Conservation (phyloP, 2,113 vertebrate species). For the Forbesichthys agassizii region DNA sequence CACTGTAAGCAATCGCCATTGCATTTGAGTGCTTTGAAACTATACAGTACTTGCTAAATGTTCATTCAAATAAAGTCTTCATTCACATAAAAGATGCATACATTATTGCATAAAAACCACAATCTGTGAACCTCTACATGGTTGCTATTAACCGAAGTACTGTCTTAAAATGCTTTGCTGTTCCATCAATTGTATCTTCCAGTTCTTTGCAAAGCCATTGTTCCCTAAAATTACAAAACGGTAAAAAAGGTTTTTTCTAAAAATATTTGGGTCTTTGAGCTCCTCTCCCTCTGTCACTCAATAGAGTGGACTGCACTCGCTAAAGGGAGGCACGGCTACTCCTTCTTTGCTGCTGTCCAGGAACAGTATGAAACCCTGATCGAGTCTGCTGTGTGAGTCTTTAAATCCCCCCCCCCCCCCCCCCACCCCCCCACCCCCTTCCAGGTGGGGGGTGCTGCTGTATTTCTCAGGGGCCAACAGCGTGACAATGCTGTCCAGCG, state of each 20-base stretch:
- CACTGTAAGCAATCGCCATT: constrained; percentile 15
- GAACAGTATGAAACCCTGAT: constrained; percentile 71
- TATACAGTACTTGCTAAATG: too few relatives aligned
- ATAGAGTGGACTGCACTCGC: constrained; percentile 50
- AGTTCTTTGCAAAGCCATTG: too few relatives aligned
- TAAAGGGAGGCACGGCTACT: constrained; percentile 45
- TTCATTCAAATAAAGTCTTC: too few relatives aligned
- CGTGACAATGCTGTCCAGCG: constrained; percentile 5
- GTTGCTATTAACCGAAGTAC: too few relatives aligned
- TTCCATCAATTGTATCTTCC: too few relatives aligned
- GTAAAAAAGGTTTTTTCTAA: too few relatives aligned
- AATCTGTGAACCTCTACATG: too few relatives aligned
- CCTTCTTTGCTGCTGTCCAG: constrained; percentile 37
- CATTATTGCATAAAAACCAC: too few relatives aligned
- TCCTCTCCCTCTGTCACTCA: constrained; percentile 52
- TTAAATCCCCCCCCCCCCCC: constrained; percentile 25
- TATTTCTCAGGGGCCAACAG: constrained; percentile 19
- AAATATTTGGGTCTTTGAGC: neutral
- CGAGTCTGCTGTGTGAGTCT: constrained; percentile 43
- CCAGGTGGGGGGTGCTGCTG: constrained; percentile 35
- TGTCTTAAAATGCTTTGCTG: too few relatives aligned
- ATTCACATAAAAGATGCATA: too few relatives aligned
- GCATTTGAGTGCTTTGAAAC: constrained; percentile 39
- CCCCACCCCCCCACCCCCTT: constrained; percentile 5
- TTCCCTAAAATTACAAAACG: too few relatives aligned